Evolutionary conservation across 1,140 invertebrate genomes (phyloP).

Genomic region (Bombus sibiricus): DNA sequence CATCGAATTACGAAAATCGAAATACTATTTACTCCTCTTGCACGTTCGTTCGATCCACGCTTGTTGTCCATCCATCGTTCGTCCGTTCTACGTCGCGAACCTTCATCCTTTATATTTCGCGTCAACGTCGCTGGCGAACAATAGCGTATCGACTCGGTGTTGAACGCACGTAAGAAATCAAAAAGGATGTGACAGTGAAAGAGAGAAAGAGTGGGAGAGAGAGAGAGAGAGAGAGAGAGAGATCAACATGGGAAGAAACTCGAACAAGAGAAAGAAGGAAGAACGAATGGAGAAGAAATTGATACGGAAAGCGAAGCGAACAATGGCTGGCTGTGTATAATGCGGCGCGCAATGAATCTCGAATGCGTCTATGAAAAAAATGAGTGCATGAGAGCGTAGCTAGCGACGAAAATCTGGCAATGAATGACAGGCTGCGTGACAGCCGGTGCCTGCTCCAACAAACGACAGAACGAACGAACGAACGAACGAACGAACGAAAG

Average conservation of each 20-base stretch:
- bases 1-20: no score
- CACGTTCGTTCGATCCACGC: not conserved
- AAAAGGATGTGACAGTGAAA: slow-evolving; percentile 25
- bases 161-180: slow-evolving; percentile 34
- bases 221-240: not conserved
- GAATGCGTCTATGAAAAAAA: not conserved
- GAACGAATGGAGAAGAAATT: slow-evolving; percentile 26
- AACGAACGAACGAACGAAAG: not conserved
- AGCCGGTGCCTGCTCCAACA: not conserved
- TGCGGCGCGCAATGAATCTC: not conserved
- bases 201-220: not conserved
- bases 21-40: not conserved
- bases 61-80: slow-evolving; percentile 4
- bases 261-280: not conserved
- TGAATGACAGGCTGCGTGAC: not conserved
- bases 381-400: not conserved
- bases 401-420: not conserved
- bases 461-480: not conserved
- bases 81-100: not conserved
- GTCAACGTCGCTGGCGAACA: not conserved
- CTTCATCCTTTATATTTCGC: no score
- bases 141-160: slow-evolving; percentile 2
- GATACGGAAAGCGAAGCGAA: slow-evolving; percentile 24
- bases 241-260: slow-evolving; percentile 22
- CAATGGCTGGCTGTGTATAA: slow-evolving; percentile 28